Base-by-base conservation (phyloP, 2,888 invertebrate species). In the Limnephilus auricula region DNA sequence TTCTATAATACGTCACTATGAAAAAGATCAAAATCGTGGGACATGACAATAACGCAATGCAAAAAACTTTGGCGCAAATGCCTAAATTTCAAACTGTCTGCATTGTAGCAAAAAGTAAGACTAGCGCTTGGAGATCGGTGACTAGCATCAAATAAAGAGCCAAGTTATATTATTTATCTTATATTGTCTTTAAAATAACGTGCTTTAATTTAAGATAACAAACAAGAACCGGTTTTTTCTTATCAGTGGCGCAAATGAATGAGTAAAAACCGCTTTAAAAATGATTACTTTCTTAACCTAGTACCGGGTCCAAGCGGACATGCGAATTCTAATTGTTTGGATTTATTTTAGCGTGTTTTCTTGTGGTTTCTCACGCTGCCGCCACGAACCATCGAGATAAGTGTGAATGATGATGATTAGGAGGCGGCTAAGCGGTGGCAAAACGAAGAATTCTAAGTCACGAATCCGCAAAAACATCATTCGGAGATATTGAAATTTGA, bases 301-400 rank as follows among this genome's bases (percentile, higher is more conserved):
- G 50, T 50, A 50, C 50, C 50, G 50, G 50, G 50, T 50, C 50
- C 50, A 50, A 31, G 79, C 79, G 12, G 31, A 79, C 79, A 79
- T 30, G 79, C 31, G 15, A 30, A 83, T 32, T 25, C 37, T 9
- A 18, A 31, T 18, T 45, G 50, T 15, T 1, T 0, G 13, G 30
- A 86, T n/a, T 86, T 15, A 86, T 0, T 50, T 30, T n/a, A 5
- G 45, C 45, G 85, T 85, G 85, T 50, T 85, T 40, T 85, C 50
- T 85, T 50, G 84, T 5, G 12, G n/a, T 30, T 45, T 40, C 30
- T 30, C 86, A 86, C 45, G 86, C 31, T 50, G 2, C 4, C 5
- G 18, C 18, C 86, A 86, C 86, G 86, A 50, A 25, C 5, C n/a
- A 65, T 30, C 50, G 31, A 2, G 86, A 86, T 86, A 86, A 86